phyloP scores from a whole-genome alignment of 2,113 vertebrate species.

The Aptenodytes forsteri region DNA sequence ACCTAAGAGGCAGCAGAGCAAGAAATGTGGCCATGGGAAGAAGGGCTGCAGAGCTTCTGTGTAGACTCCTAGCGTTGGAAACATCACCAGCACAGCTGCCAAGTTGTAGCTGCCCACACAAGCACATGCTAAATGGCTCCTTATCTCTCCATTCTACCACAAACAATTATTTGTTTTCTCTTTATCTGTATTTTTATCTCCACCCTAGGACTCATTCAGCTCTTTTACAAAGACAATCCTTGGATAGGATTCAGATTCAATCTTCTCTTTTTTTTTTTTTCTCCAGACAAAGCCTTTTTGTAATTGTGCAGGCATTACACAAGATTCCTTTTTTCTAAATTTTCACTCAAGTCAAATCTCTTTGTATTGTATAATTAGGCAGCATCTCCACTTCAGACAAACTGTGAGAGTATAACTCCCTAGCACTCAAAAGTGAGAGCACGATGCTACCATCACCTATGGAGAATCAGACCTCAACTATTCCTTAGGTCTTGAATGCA shows the following conservation, averaged over 20 bases:
- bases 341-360: background rate
- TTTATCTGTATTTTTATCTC: slow-evolving; percentile 37
- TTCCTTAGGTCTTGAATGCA: background rate
- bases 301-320: background rate
- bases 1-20: background rate
- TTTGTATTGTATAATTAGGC: background rate
- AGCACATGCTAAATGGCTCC: background rate
- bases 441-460: background rate
- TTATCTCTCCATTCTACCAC: background rate
- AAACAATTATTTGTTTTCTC: background rate
- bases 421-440: background rate
- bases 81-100: background rate
- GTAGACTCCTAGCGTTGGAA: background rate
- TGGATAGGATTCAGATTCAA: background rate
- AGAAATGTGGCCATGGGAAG: background rate
- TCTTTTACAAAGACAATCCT: slow-evolving; percentile 16
- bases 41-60: background rate
- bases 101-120: background rate
- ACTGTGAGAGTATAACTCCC: background rate
- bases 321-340: background rate
- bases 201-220: background rate
- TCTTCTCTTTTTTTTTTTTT: background rate
- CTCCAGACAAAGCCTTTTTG: background rate
- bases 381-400: background rate
- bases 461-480: background rate